Conservation (phyloP, 2,113 vertebrate genomes). For the Protobothrops flavoviridis region DNA sequence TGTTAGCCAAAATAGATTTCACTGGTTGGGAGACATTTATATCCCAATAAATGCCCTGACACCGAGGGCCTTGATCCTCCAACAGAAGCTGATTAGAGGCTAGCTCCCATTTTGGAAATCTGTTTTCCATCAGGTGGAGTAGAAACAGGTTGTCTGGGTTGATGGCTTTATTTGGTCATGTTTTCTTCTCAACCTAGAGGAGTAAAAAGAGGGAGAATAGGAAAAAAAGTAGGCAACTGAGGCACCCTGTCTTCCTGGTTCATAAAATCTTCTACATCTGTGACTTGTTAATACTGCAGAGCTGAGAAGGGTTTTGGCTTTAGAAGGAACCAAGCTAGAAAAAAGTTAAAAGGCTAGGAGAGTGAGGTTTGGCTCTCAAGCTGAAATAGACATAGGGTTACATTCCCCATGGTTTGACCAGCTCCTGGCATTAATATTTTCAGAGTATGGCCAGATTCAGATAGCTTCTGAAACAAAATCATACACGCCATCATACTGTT, state of each 20-base stretch:
- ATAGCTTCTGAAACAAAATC: background rate
- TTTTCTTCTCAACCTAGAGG: background rate
- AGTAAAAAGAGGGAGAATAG: background rate
- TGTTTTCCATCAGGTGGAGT: slow-evolving; percentile 13
- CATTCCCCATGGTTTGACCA: background rate
- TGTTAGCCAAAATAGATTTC: background rate
- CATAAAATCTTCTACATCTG: background rate
- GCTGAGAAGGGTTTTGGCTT: background rate
- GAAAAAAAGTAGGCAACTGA: background rate
- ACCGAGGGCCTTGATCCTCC: background rate
- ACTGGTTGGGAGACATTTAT: slow-evolving; percentile 17
- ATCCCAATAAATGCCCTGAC: slow-evolving; percentile 21
- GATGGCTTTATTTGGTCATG: slow-evolving; percentile 26
- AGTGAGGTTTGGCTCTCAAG: background rate
- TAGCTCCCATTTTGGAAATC: background rate
- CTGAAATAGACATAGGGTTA: background rate
- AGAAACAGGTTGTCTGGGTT: background rate
- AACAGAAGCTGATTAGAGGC: slow-evolving; percentile 9
- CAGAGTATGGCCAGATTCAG: background rate
- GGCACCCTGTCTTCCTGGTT: background rate
- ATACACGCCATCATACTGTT: background rate
- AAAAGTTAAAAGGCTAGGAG: background rate
- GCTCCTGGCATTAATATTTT: background rate
- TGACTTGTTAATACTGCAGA: slow-evolving; percentile 13
- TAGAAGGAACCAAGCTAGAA: slow-evolving; percentile 15